Percentiles rank a stretch among this genome's conserved stretches.
Conservation (phyloP, 2,113 vertebrate species). For the Stegastes partitus region DNA sequence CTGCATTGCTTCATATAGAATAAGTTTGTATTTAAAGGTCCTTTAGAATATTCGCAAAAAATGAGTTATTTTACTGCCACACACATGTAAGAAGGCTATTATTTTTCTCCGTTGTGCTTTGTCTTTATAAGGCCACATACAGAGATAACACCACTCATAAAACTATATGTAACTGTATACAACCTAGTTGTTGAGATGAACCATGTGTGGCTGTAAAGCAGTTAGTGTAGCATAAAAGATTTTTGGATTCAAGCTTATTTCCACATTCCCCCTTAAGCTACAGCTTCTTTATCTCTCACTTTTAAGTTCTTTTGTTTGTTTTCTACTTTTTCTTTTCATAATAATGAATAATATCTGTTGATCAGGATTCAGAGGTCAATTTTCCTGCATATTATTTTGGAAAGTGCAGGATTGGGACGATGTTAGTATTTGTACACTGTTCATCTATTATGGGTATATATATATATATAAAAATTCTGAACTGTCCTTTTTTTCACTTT, state of each 20-base stretch:
- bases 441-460: slow-evolving; percentile 13
- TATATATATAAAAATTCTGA: slow-evolving; percentile 5
- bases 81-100: neutral
- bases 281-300: slow-evolving; percentile 21
- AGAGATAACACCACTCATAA: neutral
- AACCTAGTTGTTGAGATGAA: slow-evolving; percentile 39
- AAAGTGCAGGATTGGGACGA: neutral
- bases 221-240: slow-evolving; percentile 8
- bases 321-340: slow-evolving; percentile 1
- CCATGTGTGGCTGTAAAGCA: slow-evolving; percentile 17
- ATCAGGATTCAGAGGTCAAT: neutral
- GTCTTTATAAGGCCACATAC: slow-evolving; percentile 6
- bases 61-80: slow-evolving; percentile 3
- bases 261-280: slow-evolving; percentile 29
- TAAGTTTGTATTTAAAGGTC: slow-evolving; percentile 12
- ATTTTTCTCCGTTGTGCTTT: slow-evolving; percentile 1
- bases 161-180: slow-evolving; percentile 40
- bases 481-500: slow-evolving; percentile 36
- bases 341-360: neutral
- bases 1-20: slow-evolving; percentile 2
- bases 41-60: slow-evolving; percentile 8
- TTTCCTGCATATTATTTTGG: neutral
- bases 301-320: slow-evolving; percentile 22
- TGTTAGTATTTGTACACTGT: slow-evolving; percentile 2
- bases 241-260: slow-evolving; percentile 35